Evolutionary conservation across 2,888 invertebrate species (phyloP), one percentile per base, ranked within the genome.

Genomic region (Chelonus formosanus): DNA sequence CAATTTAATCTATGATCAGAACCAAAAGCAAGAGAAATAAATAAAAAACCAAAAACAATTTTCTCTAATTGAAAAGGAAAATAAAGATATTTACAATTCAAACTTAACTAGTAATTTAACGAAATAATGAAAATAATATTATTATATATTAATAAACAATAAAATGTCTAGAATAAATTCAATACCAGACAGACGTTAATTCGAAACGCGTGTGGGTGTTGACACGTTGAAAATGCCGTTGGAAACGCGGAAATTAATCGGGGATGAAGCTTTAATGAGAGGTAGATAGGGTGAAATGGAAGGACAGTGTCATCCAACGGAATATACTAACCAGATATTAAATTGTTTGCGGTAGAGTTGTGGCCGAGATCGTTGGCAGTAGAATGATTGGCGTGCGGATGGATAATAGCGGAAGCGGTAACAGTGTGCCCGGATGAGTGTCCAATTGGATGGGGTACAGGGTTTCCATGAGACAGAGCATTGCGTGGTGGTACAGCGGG

Each of bases 401-500:
- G 84, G 69, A 82, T 80, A 72, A 80, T 80, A 65, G 80, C 83
- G 70, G 82, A 83, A 68, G 81, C 82, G 56, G 82, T 82, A 71
- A 84, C 74, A 65, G 79, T 79, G 73, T 82, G 81, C 64, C 79
- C 80, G 65, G 79, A 74, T 65, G 79, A 73, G 71, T 81, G 81
- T 65, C 79, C 78, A 65, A 78, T 76, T 66, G 75, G 74, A 69
- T 79, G 76, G 62, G 79, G 70, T 67, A 70, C 70, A n/a, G 71
- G 54, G 60, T 67, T 63, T 36, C 62, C 65, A 52, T 75, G 75
- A 7, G 80, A 79, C 59, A 79, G 68, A 58, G 76, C 77, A 47
- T 80, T 80, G 63, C 82, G 79, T 4, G 84, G 84, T 32, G 84
- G 84, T 54, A 84, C 84, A 7, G 84, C 84, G 32, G 84, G 84